Evolutionary conservation across 1,140 invertebrate genomes (phyloP).

Genomic region (Dendroctonus ponderosae): DNA sequence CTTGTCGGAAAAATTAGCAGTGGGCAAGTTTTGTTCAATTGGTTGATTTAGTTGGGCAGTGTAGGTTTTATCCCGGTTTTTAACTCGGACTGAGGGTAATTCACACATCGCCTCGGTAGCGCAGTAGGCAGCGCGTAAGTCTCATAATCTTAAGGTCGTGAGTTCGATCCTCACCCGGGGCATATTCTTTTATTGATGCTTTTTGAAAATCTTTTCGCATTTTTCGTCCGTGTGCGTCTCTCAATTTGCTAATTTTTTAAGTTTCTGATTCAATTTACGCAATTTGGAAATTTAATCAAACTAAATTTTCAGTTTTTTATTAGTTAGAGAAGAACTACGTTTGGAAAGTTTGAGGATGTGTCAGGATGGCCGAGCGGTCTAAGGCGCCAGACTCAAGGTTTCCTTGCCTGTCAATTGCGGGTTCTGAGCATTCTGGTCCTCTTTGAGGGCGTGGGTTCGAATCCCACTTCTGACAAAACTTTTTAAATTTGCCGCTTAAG

Average conservation of each 20-base stretch:
- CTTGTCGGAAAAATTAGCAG: not conserved
- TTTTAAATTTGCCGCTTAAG: slow-evolving; percentile 24
- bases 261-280: too few relatives aligned
- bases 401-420: slow-evolving; percentile 34
- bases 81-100: too few relatives aligned
- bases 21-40: not conserved
- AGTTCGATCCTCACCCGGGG: slow-evolving; percentile 94
- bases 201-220: too few relatives aligned
- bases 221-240: too few relatives aligned
- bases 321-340: too few relatives aligned
- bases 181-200: slow-evolving; percentile 55
- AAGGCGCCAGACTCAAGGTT: slow-evolving; percentile 68
- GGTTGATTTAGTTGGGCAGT: too few relatives aligned
- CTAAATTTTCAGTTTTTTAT: too few relatives aligned
- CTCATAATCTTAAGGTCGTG: slow-evolving; percentile 97
- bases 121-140: slow-evolving; percentile 94
- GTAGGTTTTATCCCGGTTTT: too few relatives aligned
- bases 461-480: slow-evolving; percentile 78
- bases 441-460: slow-evolving; percentile 84
- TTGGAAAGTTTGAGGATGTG: slow-evolving; percentile 9
- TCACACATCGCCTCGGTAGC: slow-evolving; percentile 70
- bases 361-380: slow-evolving; percentile 55
- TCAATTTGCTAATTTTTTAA: too few relatives aligned
- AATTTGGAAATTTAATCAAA: too few relatives aligned
- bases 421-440: slow-evolving; percentile 67